Conservation (phyloP, 2,888 invertebrate genomes). For the Melinaea menophilus region DNA sequence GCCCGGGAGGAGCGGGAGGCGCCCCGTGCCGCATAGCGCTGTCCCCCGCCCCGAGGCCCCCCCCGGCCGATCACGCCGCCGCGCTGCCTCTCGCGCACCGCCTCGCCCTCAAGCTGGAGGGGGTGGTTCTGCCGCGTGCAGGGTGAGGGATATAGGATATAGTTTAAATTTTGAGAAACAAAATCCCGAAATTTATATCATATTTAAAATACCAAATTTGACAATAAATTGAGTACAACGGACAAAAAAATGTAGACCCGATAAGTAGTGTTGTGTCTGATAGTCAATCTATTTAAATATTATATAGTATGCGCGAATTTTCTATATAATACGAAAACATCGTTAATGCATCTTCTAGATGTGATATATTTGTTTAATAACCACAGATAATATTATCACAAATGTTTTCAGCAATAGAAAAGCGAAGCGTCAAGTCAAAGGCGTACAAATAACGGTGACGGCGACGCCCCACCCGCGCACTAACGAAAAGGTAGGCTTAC, state of each 20-base stretch:
- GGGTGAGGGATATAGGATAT: neutral
- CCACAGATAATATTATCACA: too few relatives aligned
- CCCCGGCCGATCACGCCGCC: constrained; percentile 89
- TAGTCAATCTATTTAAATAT: too few relatives aligned
- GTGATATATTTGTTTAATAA: too few relatives aligned
- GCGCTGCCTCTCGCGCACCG: constrained; percentile 90
- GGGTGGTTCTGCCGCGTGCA: constrained; percentile 86
- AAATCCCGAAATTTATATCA: too few relatives aligned
- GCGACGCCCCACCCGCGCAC: constrained; percentile 67
- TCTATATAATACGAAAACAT: too few relatives aligned
- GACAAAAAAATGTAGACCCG: too few relatives aligned
- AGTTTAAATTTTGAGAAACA: too few relatives aligned
- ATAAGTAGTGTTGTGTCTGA: too few relatives aligned
- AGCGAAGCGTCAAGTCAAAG: constrained; percentile 62
- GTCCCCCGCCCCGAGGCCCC: constrained; percentile 58
- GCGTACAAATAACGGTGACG: constrained; percentile 68
- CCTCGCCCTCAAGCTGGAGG: constrained; percentile 95
- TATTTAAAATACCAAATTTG: too few relatives aligned
- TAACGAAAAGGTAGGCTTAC: constrained; percentile 58
- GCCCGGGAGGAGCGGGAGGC: constrained; percentile 84
- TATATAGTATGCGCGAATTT: too few relatives aligned
- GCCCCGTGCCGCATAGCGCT: constrained; percentile 67
- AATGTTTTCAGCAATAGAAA: constrained; percentile 33
- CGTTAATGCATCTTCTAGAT: too few relatives aligned
- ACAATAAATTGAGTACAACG: too few relatives aligned